These are phyloP conservation scores for Mimas tiliae DNA, from an alignment of 2,888 invertebrate species.

Conservation along the genomic window DNA sequence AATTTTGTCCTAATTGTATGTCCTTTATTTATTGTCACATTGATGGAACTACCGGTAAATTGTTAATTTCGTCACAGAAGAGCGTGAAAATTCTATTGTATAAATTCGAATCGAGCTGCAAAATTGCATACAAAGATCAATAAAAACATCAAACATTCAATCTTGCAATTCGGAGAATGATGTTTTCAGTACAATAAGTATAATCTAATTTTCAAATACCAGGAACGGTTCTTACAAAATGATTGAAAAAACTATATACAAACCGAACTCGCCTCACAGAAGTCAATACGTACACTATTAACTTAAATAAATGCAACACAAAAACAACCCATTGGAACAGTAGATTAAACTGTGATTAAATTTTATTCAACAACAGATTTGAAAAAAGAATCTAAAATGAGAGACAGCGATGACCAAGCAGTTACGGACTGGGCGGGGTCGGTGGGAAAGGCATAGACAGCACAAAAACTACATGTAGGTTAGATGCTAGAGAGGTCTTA, in stretches of 20 bases:
- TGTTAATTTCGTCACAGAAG: not conserved
- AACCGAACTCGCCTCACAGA: conserved; percentile 24
- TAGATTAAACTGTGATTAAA: conserved; percentile 81
- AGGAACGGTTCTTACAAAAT: conserved; percentile 1
- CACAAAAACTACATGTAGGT: conserved; percentile 59
- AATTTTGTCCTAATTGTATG: not conserved
- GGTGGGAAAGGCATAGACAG: conserved; percentile 52
- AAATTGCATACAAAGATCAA: not conserved
- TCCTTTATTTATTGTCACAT: not conserved
- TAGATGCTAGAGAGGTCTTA: conserved; percentile 45
- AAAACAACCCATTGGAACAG: conserved; percentile 70
- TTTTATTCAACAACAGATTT: conserved; percentile 60
- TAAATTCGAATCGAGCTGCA: not conserved
- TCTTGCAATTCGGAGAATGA: not conserved
- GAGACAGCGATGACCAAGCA: conserved; percentile 63
- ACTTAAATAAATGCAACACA: conserved; percentile 46
- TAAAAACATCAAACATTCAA: conserved; percentile 15
- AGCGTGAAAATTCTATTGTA: not conserved
- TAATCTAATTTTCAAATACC: conserved; percentile 12
- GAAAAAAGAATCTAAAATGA: conserved; percentile 52
- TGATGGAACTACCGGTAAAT: not conserved
- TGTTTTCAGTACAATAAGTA: not conserved
- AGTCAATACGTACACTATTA: conserved; percentile 38
- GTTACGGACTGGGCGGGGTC: conserved; percentile 61
- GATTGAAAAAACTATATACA: conserved; percentile 16